phyloP scores from a whole-genome alignment of 2,797 vertebrate species.

The Notamacropus eugenii region DNA sequence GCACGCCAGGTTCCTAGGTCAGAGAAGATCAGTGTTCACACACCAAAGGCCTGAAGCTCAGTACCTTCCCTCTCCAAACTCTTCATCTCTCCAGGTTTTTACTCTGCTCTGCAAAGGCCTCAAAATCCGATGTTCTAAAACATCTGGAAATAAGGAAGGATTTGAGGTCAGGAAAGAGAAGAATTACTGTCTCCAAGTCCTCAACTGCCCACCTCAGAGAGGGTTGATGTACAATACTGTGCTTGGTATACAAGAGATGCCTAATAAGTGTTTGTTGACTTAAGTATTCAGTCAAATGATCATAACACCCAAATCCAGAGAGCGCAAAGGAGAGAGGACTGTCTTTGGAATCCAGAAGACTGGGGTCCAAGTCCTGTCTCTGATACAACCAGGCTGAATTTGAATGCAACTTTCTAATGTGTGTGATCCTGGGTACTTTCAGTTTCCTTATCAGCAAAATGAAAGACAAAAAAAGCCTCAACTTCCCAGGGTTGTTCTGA shows the following conservation, averaged over 20 bases:
- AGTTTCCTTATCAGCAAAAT: slow-evolving; percentile 8
- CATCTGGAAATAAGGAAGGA: background rate
- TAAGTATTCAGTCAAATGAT: background rate
- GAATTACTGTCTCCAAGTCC: background rate
- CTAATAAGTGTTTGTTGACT: background rate
- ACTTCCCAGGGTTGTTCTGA: background rate
- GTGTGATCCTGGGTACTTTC: background rate
- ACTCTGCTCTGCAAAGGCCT: background rate
- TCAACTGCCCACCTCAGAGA: too few relatives aligned
- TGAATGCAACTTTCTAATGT: background rate
- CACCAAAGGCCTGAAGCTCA: background rate
- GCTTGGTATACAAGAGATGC: background rate
- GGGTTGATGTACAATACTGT: background rate
- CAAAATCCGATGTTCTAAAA: background rate
- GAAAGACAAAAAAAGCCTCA: background rate
- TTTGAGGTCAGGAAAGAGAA: background rate
- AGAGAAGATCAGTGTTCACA: background rate
- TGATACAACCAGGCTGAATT: background rate
- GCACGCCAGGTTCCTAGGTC: slow-evolving; percentile 93
- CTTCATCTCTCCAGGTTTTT: background rate
- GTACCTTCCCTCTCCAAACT: background rate
- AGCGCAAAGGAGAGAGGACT: background rate
- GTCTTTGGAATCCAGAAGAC: background rate
- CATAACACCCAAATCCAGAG: background rate
- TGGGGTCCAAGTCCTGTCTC: background rate